A percentile compares a stretch with the other conserved stretches of the same genome.
Evolutionary conservation across 2,888 invertebrate genomes (phyloP).

Genomic region (Poecilobothrus nobilitatus): DNA sequence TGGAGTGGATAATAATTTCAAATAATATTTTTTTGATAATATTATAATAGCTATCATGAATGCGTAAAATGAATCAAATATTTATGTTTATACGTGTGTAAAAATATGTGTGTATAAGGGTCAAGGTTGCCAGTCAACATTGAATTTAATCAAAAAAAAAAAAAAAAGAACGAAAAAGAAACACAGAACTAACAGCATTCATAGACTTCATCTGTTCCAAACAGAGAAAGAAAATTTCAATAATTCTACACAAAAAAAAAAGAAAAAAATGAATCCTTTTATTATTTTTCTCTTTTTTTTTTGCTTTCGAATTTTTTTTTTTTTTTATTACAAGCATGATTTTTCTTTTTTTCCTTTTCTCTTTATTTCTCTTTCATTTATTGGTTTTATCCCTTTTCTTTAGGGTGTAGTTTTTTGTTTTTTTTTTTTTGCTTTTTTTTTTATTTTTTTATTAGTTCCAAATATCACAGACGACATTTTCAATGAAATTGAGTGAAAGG

Average conservation of each 20-base stretch:
- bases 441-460: neutral
- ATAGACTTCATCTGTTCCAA: neutral
- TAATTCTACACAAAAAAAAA: neutral
- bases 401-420: neutral
- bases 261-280: neutral
- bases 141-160: neutral
- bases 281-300: too few relatives aligned
- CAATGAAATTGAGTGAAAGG: conserved; percentile 1
- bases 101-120: neutral
- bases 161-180: neutral
- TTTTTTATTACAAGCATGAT: neutral
- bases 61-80: neutral
- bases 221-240: neutral
- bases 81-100: neutral
- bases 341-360: neutral
- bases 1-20: conserved; percentile 3
- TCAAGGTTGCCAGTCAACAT: conserved; percentile 1
- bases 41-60: neutral
- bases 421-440: neutral
- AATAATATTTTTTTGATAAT: neutral
- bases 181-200: neutral
- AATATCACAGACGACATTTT: neutral
- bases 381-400: neutral
- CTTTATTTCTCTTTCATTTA: neutral
- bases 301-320: neutral